These are phyloP conservation scores for Odontamblyopus lacepedii DNA, from an alignment of 2,797 vertebrate genomes.

Conservation along the genomic window DNA sequence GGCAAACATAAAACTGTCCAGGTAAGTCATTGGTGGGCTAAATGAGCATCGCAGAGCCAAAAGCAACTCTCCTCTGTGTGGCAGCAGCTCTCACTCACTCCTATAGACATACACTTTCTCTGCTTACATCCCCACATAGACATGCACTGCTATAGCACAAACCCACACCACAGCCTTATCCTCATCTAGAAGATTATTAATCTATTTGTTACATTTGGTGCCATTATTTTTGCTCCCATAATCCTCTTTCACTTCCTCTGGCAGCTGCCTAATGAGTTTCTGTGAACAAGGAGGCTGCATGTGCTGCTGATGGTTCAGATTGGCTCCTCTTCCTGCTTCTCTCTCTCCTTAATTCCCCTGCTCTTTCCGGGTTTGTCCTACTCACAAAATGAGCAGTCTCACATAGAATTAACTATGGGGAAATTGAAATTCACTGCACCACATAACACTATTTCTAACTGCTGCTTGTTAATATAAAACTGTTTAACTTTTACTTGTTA, in stretches of 20 bases:
- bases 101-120: slow-evolving; percentile 14
- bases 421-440: slow-evolving; percentile 65
- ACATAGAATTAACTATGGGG: slow-evolving; percentile 52
- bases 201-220: slow-evolving; percentile 84
- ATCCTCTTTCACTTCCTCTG: slow-evolving; percentile 89
- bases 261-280: slow-evolving; percentile 92
- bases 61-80: slow-evolving; percentile 55
- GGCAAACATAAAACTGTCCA: slow-evolving; percentile 85
- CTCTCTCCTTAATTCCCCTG: slow-evolving; percentile 24
- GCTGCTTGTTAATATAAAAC: neutral
- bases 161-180: slow-evolving; percentile 47
- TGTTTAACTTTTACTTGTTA: neutral
- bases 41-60: slow-evolving; percentile 66
- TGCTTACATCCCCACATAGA: slow-evolving; percentile 25
- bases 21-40: slow-evolving; percentile 81
- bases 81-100: slow-evolving; percentile 30
- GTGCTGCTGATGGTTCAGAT: slow-evolving; percentile 85
- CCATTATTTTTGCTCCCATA: slow-evolving; percentile 87
- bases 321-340: slow-evolving; percentile 71
- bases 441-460: slow-evolving; percentile 55
- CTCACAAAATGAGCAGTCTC: slow-evolving; percentile 80
- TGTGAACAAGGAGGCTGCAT: slow-evolving; percentile 80
- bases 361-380: slow-evolving; percentile 36
- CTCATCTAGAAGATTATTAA: slow-evolving; percentile 73
- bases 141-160: slow-evolving; percentile 22